Base-by-base conservation (phyloP, 2,113 vertebrate species). In the Limnothrissa miodon region DNA sequence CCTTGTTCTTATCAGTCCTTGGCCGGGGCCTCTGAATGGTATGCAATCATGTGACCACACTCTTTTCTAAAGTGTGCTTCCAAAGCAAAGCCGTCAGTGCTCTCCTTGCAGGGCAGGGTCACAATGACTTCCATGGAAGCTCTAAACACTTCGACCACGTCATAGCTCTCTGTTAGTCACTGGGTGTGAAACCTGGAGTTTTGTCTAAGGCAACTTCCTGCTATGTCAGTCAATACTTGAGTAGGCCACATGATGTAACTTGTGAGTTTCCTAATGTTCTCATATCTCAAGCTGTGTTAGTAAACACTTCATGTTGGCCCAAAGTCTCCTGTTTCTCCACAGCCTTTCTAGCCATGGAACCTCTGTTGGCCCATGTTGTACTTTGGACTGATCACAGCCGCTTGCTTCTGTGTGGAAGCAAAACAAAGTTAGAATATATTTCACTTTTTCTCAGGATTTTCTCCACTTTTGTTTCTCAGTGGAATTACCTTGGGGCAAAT, bases 11-110 rank as follows among this genome's bases (percentile, higher is more conserved):
- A 45, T 42, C 25, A 15, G 36, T 42, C 86, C 86, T 4, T 74
- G 29, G 82, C 82, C 88, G 81, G 39, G 25, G 87, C 88, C 85
- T 87, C 78, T 70, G 21, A 33, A 29, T 84, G 89, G 88, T 91
- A 91, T 89, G 85, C 78, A 13, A 48, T 19, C 86, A 86, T 42
- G 86, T 90, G 90, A 88, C 80, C 59, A 9, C 44, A 51, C 84
- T 42, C 42, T 45, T 36, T 19, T 15, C 66, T 74, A 0, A 74
- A 74, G 66, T 33, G 15, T 36, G 11, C 66, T 74, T 13, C 66
- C 29, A 39, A 66, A 74, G 62, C 62, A 70, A 70, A 70, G 25
- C 29, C 29, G 62, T 33, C 62, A 33, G 62, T 9, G 25, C 62
- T 2, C 62, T 70, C 62, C 1, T 33, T 70, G 25, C 29, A 13